A percentile compares a stretch with the other conserved stretches of the same genome.
Conservation (phyloP, 2,888 invertebrate species). For the Quadriops clusia region DNA sequence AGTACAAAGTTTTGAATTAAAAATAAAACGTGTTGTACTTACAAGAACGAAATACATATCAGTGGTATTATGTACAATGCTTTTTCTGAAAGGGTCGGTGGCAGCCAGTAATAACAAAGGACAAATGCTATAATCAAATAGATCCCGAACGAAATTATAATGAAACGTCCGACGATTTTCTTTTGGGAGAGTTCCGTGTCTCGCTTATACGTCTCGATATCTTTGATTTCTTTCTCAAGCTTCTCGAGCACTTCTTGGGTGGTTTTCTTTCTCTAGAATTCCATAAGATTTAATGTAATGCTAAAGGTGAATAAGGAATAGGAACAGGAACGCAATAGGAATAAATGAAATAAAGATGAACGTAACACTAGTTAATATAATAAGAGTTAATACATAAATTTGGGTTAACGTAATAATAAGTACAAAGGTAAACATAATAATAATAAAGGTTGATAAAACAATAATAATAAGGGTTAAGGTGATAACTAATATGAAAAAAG, state of each 20-base stretch:
- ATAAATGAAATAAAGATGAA: too few species aligned
- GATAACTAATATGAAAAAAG: neutral
- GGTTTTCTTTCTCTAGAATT: constrained; percentile 46
- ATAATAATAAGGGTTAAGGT: neutral
- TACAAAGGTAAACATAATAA: constrained; percentile 13
- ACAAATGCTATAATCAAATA: constrained; percentile 59
- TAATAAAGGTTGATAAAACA: constrained; percentile 1
- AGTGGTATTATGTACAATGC: constrained; percentile 68
- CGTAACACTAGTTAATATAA: too few species aligned
- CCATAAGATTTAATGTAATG: too few species aligned
- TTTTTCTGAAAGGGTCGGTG: constrained; percentile 60
- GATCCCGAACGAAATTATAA: constrained; percentile 55
- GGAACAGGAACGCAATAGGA: too few species aligned
- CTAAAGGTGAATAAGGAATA: too few species aligned
- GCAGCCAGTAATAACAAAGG: constrained; percentile 72
- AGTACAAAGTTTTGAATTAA: neutral
- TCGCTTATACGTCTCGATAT: constrained; percentile 67
- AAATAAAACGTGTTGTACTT: constrained; percentile 34
- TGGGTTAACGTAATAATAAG: too few species aligned
- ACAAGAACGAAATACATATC: constrained; percentile 73
- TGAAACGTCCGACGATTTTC: constrained; percentile 67
- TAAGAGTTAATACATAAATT: too few species aligned
- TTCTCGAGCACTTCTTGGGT: constrained; percentile 51
- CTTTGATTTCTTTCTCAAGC: constrained; percentile 66
- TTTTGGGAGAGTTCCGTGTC: constrained; percentile 73